phyloP scores from a whole-genome alignment of 2,797 vertebrate species.

The Eulemur mongoz region DNA sequence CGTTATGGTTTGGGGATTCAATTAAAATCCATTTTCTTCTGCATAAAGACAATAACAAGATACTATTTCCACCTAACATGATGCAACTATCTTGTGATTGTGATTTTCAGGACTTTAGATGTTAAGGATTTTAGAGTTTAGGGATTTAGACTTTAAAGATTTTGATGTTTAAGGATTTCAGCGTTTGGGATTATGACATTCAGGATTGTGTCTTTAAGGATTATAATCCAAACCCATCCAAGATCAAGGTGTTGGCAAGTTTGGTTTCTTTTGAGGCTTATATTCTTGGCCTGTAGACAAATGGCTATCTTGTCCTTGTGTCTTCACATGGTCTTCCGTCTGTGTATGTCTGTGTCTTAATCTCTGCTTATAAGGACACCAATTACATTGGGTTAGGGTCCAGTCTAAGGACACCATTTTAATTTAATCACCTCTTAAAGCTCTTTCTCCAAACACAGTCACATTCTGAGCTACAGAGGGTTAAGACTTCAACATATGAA shows the following conservation, averaged over 20 bases:
- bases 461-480: background rate
- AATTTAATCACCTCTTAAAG: background rate
- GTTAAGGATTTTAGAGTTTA: background rate
- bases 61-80: background rate
- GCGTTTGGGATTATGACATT: background rate
- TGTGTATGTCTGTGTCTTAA: background rate
- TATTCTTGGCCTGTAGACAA: background rate
- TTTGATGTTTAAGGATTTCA: background rate
- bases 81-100: background rate
- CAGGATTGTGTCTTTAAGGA: background rate
- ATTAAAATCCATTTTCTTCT: background rate
- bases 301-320: background rate
- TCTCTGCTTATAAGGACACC: background rate
- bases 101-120: background rate
- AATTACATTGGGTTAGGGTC: background rate
- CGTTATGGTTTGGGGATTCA: background rate
- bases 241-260: background rate
- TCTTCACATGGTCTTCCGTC: background rate
- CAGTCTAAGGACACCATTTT: background rate
- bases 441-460: background rate
- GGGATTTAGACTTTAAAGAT: background rate
- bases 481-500: background rate
- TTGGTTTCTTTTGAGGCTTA: background rate
- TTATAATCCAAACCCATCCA: background rate
- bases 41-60: background rate